A percentile compares a stretch with the other conserved stretches of the same genome.
Evolutionary conservation across 2,888 invertebrate species (phyloP).

Genomic region (Cryptophagus acutangulus): DNA sequence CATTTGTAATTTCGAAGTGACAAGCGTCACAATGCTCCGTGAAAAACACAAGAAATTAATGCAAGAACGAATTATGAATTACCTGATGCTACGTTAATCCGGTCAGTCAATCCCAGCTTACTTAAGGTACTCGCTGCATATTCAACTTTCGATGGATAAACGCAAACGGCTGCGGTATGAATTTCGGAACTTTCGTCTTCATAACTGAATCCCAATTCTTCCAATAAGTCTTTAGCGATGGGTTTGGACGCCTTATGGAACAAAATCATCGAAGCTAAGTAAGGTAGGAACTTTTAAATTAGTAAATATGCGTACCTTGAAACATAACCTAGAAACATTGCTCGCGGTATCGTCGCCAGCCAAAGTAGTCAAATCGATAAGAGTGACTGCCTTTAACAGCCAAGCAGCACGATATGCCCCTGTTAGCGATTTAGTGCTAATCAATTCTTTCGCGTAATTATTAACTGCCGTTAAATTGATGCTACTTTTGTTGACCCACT

Average conservation of each 20-base stretch:
- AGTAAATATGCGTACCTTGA: slow-evolving; percentile 57
- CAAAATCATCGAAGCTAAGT: slow-evolving; percentile 15
- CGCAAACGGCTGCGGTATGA: slow-evolving; percentile 88
- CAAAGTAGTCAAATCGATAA: slow-evolving; percentile 91
- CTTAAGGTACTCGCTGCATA: slow-evolving; percentile 63
- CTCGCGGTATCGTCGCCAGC: slow-evolving; percentile 74
- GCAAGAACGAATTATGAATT: slow-evolving; percentile 26
- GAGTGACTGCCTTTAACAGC: slow-evolving; percentile 75
- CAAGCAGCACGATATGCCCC: slow-evolving; percentile 55
- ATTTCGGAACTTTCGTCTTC: slow-evolving; percentile 43
- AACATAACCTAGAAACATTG: slow-evolving; percentile 76
- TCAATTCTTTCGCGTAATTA: slow-evolving; percentile 50
- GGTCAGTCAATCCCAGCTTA: slow-evolving; percentile 50
- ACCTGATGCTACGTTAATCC: slow-evolving; percentile 79
- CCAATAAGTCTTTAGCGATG: slow-evolving; percentile 33
- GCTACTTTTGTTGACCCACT: slow-evolving; percentile 50
- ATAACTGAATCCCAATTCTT: slow-evolving; percentile 41
- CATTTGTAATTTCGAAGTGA: too few species aligned
- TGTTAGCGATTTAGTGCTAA: slow-evolving; percentile 44
- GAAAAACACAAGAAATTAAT: slow-evolving; percentile 5
- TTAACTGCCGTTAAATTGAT: slow-evolving; percentile 58
- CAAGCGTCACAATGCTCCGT: too few species aligned
- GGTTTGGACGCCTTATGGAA: slow-evolving; percentile 46
- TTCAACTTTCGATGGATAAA: slow-evolving; percentile 81
- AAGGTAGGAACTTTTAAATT: not conserved